Conservation (phyloP, 2,888 invertebrate species). For the Cremastinae sp. region DNA sequence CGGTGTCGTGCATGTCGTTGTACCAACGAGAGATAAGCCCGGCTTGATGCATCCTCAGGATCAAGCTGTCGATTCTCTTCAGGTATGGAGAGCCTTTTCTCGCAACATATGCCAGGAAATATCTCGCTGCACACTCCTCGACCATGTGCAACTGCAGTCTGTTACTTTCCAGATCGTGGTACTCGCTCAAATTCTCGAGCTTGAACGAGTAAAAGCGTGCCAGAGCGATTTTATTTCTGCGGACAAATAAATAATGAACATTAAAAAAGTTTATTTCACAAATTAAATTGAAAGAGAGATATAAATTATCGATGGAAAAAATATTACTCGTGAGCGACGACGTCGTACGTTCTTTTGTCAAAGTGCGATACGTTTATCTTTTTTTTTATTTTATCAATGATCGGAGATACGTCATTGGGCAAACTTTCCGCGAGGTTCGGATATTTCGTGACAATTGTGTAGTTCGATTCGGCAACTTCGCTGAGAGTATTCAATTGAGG, state of each 20-base stretch:
- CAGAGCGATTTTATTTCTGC: constrained; percentile 53
- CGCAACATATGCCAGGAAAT: constrained; percentile 65
- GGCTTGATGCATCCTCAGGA: constrained; percentile 64
- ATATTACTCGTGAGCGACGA: constrained; percentile 59
- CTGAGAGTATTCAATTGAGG: constrained; percentile 66
- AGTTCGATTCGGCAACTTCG: constrained; percentile 65
- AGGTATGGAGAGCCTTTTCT: constrained; percentile 63
- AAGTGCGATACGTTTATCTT: constrained; percentile 37
- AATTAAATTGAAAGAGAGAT: not conserved
- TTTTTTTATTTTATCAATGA: constrained; percentile 40
- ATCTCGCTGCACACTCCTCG: constrained; percentile 66
- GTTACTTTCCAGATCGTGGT: constrained; percentile 64
- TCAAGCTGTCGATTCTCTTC: constrained; percentile 63
- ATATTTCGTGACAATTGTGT: constrained; percentile 68
- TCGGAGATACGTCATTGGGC: constrained; percentile 51
- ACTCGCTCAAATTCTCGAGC: constrained; percentile 57
- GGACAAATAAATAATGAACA: not conserved
- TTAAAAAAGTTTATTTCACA: not conserved
- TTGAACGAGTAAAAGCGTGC: constrained; percentile 59
- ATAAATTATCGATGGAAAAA: not conserved
- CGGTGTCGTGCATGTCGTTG: constrained; percentile 45
- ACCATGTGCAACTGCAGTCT: constrained; percentile 64
- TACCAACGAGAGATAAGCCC: constrained; percentile 68
- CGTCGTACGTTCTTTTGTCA: constrained; percentile 49
- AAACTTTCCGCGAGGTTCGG: constrained; percentile 63